Conservation (phyloP, 2,113 vertebrate genomes). For the Scopus umbretta region DNA sequence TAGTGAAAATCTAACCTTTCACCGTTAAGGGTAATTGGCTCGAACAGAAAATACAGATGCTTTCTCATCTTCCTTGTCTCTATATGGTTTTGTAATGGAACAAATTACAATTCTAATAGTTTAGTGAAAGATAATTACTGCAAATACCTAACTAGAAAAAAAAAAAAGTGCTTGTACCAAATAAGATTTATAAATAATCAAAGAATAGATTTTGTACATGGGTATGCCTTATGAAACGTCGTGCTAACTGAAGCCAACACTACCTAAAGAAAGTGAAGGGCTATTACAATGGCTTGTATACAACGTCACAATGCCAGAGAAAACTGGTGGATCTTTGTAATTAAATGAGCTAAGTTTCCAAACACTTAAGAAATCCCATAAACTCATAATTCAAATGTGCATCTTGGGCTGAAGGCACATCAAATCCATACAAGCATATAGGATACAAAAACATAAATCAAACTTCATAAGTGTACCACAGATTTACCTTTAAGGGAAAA, state of each 20-base stretch:
- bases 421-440: neutral
- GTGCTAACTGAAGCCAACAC: neutral
- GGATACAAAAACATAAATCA: neutral
- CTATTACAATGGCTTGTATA: neutral
- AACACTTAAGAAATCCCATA: neutral
- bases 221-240: fast-evolving
- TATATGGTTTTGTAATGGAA: neutral
- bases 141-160: neutral
- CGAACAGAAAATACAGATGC: neutral
- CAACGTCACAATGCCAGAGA: neutral
- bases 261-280: neutral
- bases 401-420: neutral
- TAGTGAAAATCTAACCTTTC: neutral
- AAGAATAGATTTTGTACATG: neutral
- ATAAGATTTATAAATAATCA: neutral
- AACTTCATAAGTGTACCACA: neutral
- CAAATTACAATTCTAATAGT: neutral
- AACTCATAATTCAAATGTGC: neutral
- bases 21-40: neutral
- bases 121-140: neutral
- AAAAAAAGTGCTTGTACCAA: neutral
- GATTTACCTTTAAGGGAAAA: neutral
- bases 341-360: neutral
- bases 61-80: neutral
- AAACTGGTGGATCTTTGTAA: neutral